Base-by-base conservation (phyloP, 2,888 invertebrate genomes). In the Proisotoma minuta region DNA sequence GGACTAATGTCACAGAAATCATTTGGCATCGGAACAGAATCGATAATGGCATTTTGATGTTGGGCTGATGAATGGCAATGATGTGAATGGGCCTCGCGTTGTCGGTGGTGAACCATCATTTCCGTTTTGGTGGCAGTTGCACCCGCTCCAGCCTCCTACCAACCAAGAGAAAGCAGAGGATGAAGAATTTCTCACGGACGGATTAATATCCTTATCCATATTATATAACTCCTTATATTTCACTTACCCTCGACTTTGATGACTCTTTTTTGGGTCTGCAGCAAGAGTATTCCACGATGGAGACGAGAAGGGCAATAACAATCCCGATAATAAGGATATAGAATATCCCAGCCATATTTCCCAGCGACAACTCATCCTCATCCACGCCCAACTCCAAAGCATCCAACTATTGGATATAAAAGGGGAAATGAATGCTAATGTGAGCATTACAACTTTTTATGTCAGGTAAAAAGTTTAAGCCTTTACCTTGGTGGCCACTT, bases 301-400 rank as follows among this genome's bases (percentile, higher is more conserved):
- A 96, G 49, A 96, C 92, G 4, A 89, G 84, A 75, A 98, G 84
- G 26, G 97, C 94, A 43, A 96, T 81, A 34, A 91, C 85, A 65
- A 98, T 84, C 43, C 98, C 98, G 26, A 90, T 94, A 75, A 97
- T 92, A 65, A 98, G 83, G 76, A 99, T 96, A 82, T 97, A 99
- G 81, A 98, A 98, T 76, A 98, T 91, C 43, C 98, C 98, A 15
- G 97, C 96, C 47, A 98, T 95, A 82, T 97, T 97, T 77, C 91
- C 91, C 68, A 98, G 81, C 27, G 95, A 92, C 76, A 98, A 82
- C 76, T 95, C 93, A 74, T 91, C 67, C 18, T 67, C 64, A 8
- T 26, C 4, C n/a, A 22, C 12, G 4, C n/a, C 5, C 3, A 22
- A 28, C 3, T 39, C 39, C 39, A 54, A 22, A 22, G 29, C 39